Percentiles rank a stretch among this genome's conserved stretches.
These are phyloP conservation scores for Bombus sibiricus DNA, from an alignment of 1,140 invertebrate genomes.

Conservation along the genomic window DNA sequence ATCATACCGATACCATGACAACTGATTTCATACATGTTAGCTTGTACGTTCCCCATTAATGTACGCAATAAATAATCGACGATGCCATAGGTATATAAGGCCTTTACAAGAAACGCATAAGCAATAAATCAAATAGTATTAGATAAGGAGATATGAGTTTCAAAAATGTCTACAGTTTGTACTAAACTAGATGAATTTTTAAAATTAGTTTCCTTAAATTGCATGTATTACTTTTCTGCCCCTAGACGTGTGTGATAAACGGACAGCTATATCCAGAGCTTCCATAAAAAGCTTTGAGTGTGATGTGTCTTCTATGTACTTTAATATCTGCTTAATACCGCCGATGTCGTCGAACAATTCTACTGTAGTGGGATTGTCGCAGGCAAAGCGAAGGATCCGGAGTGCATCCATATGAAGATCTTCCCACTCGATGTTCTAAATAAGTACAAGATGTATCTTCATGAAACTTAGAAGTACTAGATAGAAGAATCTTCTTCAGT, in stretches of 20 bases:
- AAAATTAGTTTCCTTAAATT: not conserved
- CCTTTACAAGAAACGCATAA: constrained; percentile 52
- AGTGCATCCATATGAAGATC: constrained; percentile 72
- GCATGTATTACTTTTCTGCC: constrained; percentile 69
- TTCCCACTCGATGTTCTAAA: constrained; percentile 70
- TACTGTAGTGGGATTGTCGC: constrained; percentile 65
- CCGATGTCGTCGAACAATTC: constrained; percentile 65
- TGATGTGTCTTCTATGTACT: constrained; percentile 61
- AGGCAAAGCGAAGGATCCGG: constrained; percentile 58
- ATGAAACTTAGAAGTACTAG: not conserved
- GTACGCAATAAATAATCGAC: constrained; percentile 62
- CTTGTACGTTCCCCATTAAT: constrained; percentile 49
- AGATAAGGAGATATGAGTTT: not conserved
- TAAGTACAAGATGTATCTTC: not conserved
- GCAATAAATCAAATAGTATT: not conserved
- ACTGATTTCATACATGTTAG: constrained; percentile 54
- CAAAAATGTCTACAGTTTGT: not conserved
- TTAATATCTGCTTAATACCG: constrained; percentile 66
- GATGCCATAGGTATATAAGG: constrained; percentile 64
- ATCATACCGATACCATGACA: constrained; percentile 72
- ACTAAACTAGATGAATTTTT: not conserved
- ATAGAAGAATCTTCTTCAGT: too few species aligned
- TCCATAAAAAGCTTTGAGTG: constrained; percentile 47
- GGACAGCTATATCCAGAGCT: constrained; percentile 66
- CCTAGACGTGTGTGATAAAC: constrained; percentile 56